Base-by-base conservation (phyloP, 1,140 invertebrate species). In the Drosophila pruinosa region DNA sequence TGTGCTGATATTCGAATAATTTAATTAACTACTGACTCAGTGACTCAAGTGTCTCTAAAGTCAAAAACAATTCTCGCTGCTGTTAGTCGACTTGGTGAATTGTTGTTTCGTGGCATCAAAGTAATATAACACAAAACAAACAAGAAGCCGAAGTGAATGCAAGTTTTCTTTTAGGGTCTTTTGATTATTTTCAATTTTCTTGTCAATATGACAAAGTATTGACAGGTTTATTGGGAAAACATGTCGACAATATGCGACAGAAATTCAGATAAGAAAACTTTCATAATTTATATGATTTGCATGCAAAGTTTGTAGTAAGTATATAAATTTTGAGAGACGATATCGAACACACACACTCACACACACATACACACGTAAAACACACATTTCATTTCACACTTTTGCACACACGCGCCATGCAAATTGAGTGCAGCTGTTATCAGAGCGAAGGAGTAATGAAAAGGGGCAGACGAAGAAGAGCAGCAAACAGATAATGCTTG, bases 391-490 rank as follows among this genome's bases (percentile, higher is more conserved):
- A 50, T 69, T 81, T 81, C 69, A 76, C 78, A 77, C 73, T 74
- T 77, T 83, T 48, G 43, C 50, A 54, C 54, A 58, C 70, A 62
- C 56, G 39, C 67, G 79, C 57, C 74, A 86, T 86, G 82, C 78
- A 86, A 86, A 86, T 86, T 77, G 68, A 78, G 65, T 86, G 81
- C 81, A 86, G 81, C 82, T 86, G 81, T 78, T 86, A 78, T 88
- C 82, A 59, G 56, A 64, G n/a, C n/a, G n/a, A 73, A 57, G 43
- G 64, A n/a, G 62, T 62, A 26, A 54, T 72, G 54, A 67, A 72
- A 75, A 68, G n/a, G 21, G 5, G 26, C 15, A 48, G 26, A 47
- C 79, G 54, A 54, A 41, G 41, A 67, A 59, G 61, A 19, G 74
- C 71, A 19, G 74, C 71, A 63, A 74, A 77, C 80, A 86, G 77